phyloP scores from a whole-genome alignment of 2,888 invertebrate species.

The Germaria angustata region DNA sequence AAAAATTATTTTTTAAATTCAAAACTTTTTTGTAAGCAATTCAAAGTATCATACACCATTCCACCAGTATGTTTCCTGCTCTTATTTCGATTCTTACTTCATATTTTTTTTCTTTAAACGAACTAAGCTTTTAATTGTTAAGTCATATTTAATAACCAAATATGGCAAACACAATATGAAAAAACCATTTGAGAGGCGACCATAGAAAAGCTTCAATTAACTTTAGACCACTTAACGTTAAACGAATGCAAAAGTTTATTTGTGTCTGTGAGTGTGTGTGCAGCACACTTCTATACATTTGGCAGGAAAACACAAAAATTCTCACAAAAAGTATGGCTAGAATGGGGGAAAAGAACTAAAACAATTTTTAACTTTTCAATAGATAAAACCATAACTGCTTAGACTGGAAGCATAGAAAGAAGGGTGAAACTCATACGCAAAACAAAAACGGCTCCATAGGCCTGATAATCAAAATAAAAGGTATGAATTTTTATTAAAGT shows the following conservation, averaged over 20 bases:
- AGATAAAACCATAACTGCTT: slow-evolving; percentile 49
- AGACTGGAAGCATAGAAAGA: background rate
- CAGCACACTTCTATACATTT: background rate
- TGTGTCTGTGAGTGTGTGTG: too few relatives aligned
- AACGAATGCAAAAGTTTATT: slow-evolving; percentile 27
- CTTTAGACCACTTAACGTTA: slow-evolving; percentile 62
- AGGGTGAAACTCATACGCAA: background rate
- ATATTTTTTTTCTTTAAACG: slow-evolving; percentile 31
- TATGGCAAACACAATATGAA: slow-evolving; percentile 33
- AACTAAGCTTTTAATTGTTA: slow-evolving; percentile 61
- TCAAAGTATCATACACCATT: slow-evolving; percentile 1
- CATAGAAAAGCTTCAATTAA: slow-evolving; percentile 61
- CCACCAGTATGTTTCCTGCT: background rate
- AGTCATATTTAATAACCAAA: slow-evolving; percentile 61
- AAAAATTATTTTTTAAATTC: background rate
- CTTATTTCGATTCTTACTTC: background rate
- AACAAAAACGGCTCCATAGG: slow-evolving; percentile 27
- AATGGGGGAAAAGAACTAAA: background rate
- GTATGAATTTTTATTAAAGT: slow-evolving; percentile 31
- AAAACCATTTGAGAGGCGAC: slow-evolving; percentile 28
- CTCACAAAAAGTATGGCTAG: background rate
- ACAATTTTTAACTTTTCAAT: slow-evolving; percentile 31
- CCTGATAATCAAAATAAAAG: slow-evolving; percentile 58
- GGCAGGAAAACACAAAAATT: background rate
- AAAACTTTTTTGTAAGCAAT: slow-evolving; percentile 2